Percentiles rank a stretch among this genome's conserved stretches.
These are phyloP conservation scores for Cryptocephalus moraei DNA, from an alignment of 2,888 invertebrate genomes.

Conservation along the genomic window DNA sequence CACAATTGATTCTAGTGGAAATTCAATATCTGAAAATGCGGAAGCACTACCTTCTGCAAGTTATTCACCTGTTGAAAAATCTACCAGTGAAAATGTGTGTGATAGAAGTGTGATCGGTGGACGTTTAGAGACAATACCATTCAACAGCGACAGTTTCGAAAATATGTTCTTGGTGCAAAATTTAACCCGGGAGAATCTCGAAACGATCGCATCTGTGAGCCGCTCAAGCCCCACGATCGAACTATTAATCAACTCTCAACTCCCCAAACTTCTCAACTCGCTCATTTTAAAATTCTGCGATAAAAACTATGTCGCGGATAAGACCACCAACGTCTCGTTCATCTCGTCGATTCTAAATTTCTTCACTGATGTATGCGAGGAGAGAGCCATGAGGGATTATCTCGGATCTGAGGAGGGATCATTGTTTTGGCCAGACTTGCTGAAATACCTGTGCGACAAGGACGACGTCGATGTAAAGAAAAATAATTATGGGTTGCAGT, in stretches of 20 bases:
- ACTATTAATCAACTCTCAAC: constrained; percentile 65
- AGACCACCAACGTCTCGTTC: constrained; percentile 48
- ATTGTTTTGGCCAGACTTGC: constrained; percentile 76
- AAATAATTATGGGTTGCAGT: constrained; percentile 21
- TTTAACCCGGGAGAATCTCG: constrained; percentile 55
- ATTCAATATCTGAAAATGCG: constrained; percentile 47
- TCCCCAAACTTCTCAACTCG: constrained; percentile 53
- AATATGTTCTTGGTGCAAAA: constrained; percentile 33
- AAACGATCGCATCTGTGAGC: constrained; percentile 69
- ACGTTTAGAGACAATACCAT: constrained; percentile 26
- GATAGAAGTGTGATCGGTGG: constrained; percentile 45
- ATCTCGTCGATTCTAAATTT: constrained; percentile 65
- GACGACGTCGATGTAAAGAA: constrained; percentile 20
- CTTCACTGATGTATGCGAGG: constrained; percentile 70
- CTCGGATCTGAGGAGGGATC: constrained; percentile 69
- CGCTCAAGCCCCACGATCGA: constrained; percentile 70
- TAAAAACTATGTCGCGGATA: constrained; percentile 19
- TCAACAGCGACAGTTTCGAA: no score
- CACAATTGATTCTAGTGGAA: constrained; percentile 41
- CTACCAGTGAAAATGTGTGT: constrained; percentile 32
- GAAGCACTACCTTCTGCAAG: constrained; percentile 47
- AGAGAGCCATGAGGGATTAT: constrained; percentile 79
- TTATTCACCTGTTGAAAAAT: constrained; percentile 61
- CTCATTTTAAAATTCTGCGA: constrained; percentile 46
- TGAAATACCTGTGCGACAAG: constrained; percentile 58